Conservation (phyloP, 1,140 invertebrate species). For the Bombus soroeensis region DNA sequence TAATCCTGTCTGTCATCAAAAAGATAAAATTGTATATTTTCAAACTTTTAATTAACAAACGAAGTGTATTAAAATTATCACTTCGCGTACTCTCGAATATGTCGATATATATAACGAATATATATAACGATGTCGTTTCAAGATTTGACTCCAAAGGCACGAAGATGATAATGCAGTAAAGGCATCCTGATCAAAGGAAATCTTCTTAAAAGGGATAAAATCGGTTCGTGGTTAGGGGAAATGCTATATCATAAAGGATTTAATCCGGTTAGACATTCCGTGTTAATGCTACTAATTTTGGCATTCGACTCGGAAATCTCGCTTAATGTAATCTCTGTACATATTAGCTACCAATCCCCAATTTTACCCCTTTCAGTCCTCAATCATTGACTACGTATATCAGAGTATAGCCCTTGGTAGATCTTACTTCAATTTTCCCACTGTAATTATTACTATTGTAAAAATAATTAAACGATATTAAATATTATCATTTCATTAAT, state of each 20-base stretch:
- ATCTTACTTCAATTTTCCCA: not conserved
- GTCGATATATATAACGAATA: too few species aligned
- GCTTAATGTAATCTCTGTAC: constrained; percentile 58
- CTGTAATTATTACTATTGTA: too few species aligned
- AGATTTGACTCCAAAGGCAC: not conserved
- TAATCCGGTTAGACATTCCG: constrained; percentile 35
- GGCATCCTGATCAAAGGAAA: constrained; percentile 1
- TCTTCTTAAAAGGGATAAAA: constrained; percentile 5
- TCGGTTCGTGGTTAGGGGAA: not conserved
- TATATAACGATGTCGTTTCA: not conserved
- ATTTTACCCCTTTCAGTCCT: constrained; percentile 15
- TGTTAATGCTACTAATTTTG: constrained; percentile 57
- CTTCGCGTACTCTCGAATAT: not conserved
- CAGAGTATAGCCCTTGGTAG: not conserved
- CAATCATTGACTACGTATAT: not conserved
- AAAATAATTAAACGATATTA: not conserved
- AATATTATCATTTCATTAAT: not conserved
- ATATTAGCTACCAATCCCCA: constrained; percentile 42
- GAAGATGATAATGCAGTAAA: not conserved
- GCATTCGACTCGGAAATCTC: constrained; percentile 58
- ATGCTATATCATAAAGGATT: constrained; percentile 32
- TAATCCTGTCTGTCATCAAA: not conserved
- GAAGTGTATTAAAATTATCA: not conserved
- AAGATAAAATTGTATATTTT: not conserved
- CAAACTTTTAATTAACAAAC: not conserved